phyloP scores from a whole-genome alignment of 2,888 invertebrate genomes.

The Drosophila leonis region DNA sequence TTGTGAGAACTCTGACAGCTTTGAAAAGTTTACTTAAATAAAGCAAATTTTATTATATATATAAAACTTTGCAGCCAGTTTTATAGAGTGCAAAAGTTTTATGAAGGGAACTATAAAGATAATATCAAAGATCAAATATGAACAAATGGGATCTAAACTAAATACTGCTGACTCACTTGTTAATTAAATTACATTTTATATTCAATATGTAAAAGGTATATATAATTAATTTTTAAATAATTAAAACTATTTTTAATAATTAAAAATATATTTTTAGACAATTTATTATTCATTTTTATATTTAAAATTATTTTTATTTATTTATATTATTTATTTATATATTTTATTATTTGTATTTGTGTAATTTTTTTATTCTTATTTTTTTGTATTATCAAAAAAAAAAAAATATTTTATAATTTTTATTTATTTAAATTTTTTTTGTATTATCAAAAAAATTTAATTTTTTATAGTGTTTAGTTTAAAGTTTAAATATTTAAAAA shows the following conservation, averaged over 20 bases:
- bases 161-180: not conserved
- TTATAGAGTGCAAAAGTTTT: not conserved
- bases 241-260: not conserved
- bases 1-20: not conserved
- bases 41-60: conserved; percentile 2
- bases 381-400: too few relatives aligned
- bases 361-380: too few relatives aligned
- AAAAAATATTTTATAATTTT: too few relatives aligned
- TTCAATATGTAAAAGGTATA: not conserved
- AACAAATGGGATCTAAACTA: not conserved
- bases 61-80: not conserved
- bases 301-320: too few relatives aligned
- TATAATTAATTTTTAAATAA: not conserved
- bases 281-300: not conserved
- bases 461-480: too few relatives aligned
- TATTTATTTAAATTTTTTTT: too few relatives aligned
- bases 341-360: too few relatives aligned
- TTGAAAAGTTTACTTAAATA: not conserved
- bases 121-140: not conserved
- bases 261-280: not conserved
- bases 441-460: too few relatives aligned
- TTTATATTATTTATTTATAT: too few relatives aligned
- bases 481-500: too few relatives aligned
- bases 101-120: not conserved
- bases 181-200: not conserved